Evolutionary conservation across 1,140 invertebrate genomes (phyloP).

Genomic region (Arion vulgaris): DNA sequence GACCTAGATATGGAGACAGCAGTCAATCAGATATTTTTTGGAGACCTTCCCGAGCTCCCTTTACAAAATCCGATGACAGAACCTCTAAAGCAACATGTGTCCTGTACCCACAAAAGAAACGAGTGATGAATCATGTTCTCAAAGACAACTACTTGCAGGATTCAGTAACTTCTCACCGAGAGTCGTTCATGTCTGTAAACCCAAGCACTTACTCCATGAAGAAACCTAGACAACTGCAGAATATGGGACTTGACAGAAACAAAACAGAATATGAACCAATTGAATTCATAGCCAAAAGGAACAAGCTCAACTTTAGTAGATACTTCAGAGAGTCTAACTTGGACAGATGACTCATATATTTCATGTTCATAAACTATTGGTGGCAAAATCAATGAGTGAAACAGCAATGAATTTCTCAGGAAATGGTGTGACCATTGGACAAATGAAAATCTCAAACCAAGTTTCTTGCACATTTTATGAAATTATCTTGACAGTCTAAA

Average conservation of each 20-base stretch:
- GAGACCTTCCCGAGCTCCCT: background rate
- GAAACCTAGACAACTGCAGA: background rate
- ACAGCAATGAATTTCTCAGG: too few species aligned
- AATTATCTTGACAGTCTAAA: too few species aligned
- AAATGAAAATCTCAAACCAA: too few species aligned
- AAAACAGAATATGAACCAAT: slow-evolving; percentile 28
- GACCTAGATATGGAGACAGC: too few species aligned
- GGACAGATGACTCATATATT: too few species aligned
- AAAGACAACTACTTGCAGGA: too few species aligned
- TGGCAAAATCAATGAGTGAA: too few species aligned
- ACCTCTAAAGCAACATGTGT: background rate
- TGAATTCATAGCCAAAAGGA: slow-evolving; percentile 9
- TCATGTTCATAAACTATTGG: too few species aligned
- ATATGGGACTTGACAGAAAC: background rate
- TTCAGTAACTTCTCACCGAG: too few species aligned
- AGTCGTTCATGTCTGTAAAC: too few species aligned
- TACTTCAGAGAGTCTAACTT: slow-evolving; percentile 6
- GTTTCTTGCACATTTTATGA: too few species aligned
- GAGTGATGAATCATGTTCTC: background rate
- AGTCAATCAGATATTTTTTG: background rate
- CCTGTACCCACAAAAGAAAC: background rate
- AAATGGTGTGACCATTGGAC: too few species aligned
- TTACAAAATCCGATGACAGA: background rate
- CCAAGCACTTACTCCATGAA: background rate
- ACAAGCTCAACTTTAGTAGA: slow-evolving; percentile 15